Conservation (phyloP, 2,888 invertebrate species). For the Pseudanteris insignis region DNA sequence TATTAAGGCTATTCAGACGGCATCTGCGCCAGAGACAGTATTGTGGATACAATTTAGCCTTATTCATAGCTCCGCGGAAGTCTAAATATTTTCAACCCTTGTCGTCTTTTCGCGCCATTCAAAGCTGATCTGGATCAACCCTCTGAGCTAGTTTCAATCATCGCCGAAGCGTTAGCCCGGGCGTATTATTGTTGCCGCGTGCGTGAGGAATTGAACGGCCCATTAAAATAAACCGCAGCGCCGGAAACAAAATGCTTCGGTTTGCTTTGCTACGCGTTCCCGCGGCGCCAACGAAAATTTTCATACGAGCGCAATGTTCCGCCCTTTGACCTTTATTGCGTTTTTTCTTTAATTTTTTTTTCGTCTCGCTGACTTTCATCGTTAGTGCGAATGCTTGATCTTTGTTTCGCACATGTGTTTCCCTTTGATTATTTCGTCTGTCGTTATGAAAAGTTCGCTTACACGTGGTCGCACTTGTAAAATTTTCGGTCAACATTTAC, state of each 20-base stretch:
- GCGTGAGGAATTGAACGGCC: constrained; percentile 26
- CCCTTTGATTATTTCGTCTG: constrained; percentile 2
- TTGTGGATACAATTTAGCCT: constrained; percentile 74
- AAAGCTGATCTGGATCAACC: constrained; percentile 33
- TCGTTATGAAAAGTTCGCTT: too few relatives aligned
- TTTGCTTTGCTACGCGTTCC: background rate
- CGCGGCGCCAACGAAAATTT: constrained; percentile 4
- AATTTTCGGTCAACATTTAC: too few relatives aligned
- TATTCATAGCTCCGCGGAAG: constrained; percentile 68
- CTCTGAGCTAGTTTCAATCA: constrained; percentile 24
- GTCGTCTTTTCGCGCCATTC: constrained; percentile 36
- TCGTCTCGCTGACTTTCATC: constrained; percentile 8
- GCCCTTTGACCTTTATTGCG: too few relatives aligned
- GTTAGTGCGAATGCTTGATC: constrained; percentile 12
- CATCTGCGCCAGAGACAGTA: constrained; percentile 70
- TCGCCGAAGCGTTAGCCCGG: constrained; percentile 5
- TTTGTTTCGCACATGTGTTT: background rate
- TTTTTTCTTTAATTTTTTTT: too few relatives aligned
- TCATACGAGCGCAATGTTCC: constrained; percentile 10
- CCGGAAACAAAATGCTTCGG: constrained; percentile 10
- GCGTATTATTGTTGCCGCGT: constrained; percentile 15
- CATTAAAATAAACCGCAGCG: constrained; percentile 29
- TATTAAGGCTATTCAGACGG: constrained; percentile 72
- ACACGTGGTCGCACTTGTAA: too few relatives aligned
- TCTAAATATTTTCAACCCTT: constrained; percentile 65